These are phyloP conservation scores for Apodemia mormo DNA, from an alignment of 2,888 invertebrate genomes.

Conservation along the genomic window DNA sequence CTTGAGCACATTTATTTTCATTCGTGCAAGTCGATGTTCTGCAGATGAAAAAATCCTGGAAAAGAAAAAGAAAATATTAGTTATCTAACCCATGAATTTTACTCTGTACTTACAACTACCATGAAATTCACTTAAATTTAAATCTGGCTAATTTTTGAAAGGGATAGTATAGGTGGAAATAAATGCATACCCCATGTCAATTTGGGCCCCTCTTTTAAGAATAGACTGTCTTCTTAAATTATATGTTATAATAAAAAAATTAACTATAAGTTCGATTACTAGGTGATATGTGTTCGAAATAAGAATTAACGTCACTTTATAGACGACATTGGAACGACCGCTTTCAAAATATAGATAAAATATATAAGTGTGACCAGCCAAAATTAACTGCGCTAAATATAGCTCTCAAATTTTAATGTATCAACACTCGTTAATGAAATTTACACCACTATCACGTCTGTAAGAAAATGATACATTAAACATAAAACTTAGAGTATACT, in stretches of 20 bases:
- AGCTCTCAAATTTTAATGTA: conserved; percentile 6
- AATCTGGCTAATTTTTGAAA: no score
- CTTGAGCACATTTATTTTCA: conserved; percentile 63
- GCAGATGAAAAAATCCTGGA: conserved; percentile 72
- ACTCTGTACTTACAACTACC: no score
- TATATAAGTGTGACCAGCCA: not conserved
- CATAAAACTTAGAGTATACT: conserved; percentile 30
- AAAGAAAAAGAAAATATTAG: conserved; percentile 47
- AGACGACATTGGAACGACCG: not conserved
- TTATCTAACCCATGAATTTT: not conserved
- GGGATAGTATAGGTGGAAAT: no score
- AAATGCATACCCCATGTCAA: no score
- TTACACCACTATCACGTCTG: not conserved
- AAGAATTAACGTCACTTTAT: not conserved
- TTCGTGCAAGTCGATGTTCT: conserved; percentile 60
- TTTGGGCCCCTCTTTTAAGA: no score
- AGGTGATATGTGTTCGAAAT: no score
- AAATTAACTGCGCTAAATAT: conserved; percentile 10
- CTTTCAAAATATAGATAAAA: conserved; percentile 11
- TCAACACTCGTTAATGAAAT: conserved; percentile 16
- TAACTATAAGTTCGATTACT: no score
- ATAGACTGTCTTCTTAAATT: no score
- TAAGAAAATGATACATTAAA: conserved; percentile 7
- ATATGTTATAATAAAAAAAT: no score
- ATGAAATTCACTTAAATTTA: not conserved